These are phyloP conservation scores for Pseudococcus longispinus DNA, from an alignment of 2,888 invertebrate genomes.

Conservation along the genomic window DNA sequence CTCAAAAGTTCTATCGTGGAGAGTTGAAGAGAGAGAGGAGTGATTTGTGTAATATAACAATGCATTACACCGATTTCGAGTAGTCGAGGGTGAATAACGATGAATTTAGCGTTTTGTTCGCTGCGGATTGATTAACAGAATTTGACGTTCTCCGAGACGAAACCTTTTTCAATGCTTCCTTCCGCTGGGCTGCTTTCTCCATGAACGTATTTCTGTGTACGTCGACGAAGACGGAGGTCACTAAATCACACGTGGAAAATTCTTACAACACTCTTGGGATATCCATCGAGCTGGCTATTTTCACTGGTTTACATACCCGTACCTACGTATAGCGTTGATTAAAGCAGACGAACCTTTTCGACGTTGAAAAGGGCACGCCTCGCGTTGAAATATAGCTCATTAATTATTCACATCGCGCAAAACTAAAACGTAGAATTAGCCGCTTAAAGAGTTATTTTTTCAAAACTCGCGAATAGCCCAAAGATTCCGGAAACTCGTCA, in stretches of 20 bases:
- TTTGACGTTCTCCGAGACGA: too few species aligned
- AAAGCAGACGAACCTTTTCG: not conserved
- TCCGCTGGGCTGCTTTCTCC: too few species aligned
- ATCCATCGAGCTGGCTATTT: not conserved
- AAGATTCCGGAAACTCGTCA: not conserved
- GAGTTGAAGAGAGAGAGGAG: too few species aligned
- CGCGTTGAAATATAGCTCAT: not conserved
- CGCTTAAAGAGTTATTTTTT: conserved; percentile 24
- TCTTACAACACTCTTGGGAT: not conserved
- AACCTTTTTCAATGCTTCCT: too few species aligned
- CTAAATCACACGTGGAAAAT: not conserved
- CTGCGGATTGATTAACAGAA: too few species aligned
- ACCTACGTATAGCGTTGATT: not conserved
- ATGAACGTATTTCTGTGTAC: not conserved
- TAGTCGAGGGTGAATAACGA: too few species aligned
- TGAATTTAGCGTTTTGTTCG: too few species aligned
- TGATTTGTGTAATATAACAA: too few species aligned
- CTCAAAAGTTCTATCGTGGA: too few species aligned
- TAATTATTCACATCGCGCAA: conserved; percentile 10
- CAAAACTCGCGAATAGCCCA: conserved; percentile 18
- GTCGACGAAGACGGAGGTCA: not conserved
- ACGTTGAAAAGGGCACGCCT: not conserved
- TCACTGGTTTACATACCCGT: not conserved
- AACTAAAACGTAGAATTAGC: not conserved
- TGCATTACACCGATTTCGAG: too few species aligned